phyloP scores from a whole-genome alignment of 1,140 invertebrate species.

The Luehdorfia chinensis region DNA sequence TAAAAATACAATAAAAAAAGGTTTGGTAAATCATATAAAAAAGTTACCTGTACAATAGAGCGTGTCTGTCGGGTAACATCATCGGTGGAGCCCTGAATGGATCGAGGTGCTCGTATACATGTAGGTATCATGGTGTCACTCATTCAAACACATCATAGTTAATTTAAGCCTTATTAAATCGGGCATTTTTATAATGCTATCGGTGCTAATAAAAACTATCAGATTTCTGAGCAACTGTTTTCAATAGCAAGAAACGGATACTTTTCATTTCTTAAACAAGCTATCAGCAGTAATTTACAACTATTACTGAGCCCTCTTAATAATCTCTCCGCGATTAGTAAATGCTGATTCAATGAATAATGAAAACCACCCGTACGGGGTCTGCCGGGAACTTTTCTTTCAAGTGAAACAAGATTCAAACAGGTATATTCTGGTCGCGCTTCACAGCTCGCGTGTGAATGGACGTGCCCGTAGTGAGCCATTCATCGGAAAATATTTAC shows the following conservation, averaged over 20 bases:
- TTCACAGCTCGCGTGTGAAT: constrained; percentile 62
- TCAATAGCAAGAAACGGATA: constrained; percentile 4
- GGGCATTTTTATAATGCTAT: not conserved
- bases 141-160: constrained; percentile 6
- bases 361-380: constrained; percentile 14
- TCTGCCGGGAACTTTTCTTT: constrained; percentile 8
- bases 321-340: constrained; percentile 8
- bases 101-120: constrained; percentile 76
- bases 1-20: too few species aligned
- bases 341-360: constrained; percentile 5
- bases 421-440: constrained; percentile 29
- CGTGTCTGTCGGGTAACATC: constrained; percentile 79
- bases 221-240: constrained; percentile 7
- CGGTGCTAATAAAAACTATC: constrained; percentile 21
- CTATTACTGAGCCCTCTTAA: constrained; percentile 11
- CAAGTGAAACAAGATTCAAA: constrained; percentile 8
- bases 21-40: too few species aligned
- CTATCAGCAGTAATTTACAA: not conserved
- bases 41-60: constrained; percentile 78
- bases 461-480: constrained; percentile 43
- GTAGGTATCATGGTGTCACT: constrained; percentile 77
- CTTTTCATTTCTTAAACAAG: constrained; percentile 1
- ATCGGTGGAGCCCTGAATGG: constrained; percentile 78
- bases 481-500: constrained; percentile 68
- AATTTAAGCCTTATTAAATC: not conserved